Evolutionary conservation across 2,797 vertebrate genomes (phyloP).

Genomic region (Melanotaenia boesemani): DNA sequence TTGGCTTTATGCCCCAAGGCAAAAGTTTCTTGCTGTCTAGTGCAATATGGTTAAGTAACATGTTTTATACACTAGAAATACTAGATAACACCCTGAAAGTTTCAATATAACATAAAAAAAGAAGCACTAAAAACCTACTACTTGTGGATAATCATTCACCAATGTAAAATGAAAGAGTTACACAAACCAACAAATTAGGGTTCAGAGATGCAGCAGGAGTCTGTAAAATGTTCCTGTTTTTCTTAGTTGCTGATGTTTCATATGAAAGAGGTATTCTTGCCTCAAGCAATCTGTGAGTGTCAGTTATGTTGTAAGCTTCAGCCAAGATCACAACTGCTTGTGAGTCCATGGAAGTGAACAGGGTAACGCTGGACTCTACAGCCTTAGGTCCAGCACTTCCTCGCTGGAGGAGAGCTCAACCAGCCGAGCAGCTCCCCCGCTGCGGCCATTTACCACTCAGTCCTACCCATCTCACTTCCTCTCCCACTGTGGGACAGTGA

Average conservation of each 20-base stretch:
- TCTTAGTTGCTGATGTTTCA: conserved; percentile 3
- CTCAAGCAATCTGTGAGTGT: not conserved
- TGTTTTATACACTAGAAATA: not conserved
- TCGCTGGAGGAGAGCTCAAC: conserved; percentile 60
- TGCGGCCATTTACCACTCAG: conserved; percentile 74
- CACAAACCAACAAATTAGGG: not conserved
- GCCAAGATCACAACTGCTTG: conserved; percentile 12
- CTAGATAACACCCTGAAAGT: not conserved
- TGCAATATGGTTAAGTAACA: not conserved
- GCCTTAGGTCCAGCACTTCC: conserved; percentile 39
- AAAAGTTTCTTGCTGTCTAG: conserved; percentile 4
- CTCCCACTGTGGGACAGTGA: conserved; percentile 77
- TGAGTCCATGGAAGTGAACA: conserved; percentile 20
- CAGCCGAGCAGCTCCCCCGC: conserved; percentile 60
- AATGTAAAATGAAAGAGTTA: not conserved
- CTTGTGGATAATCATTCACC: not conserved
- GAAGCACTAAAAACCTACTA: not conserved
- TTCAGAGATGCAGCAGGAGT: not conserved
- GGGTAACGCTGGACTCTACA: conserved; percentile 43
- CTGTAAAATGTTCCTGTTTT: not conserved
- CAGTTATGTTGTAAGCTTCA: conserved; percentile 11
- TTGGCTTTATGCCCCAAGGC: conserved; percentile 16
- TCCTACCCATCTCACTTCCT: conserved; percentile 67
- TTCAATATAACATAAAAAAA: not conserved
- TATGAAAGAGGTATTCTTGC: not conserved